phyloP scores from a whole-genome alignment of 2,888 invertebrate species.

The Catocala sponsa region DNA sequence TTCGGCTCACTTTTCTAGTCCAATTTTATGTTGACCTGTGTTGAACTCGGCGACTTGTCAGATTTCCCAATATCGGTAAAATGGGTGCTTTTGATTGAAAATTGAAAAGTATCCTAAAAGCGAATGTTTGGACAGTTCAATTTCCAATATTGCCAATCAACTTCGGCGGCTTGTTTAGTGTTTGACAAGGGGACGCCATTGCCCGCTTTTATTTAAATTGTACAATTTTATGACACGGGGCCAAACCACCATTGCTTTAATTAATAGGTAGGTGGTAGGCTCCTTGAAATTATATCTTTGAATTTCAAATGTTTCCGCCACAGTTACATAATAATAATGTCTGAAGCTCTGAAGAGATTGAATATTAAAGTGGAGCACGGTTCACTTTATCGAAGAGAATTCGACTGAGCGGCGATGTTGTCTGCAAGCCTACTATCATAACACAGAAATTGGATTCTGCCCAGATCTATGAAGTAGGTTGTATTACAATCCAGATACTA shows the following conservation, averaged over 20 bases:
- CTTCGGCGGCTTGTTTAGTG: constrained; percentile 63
- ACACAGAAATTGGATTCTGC: constrained; percentile 21
- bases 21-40: constrained; percentile 47
- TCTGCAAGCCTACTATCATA: constrained; percentile 21
- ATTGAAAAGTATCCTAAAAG: constrained; percentile 66
- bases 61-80: constrained; percentile 63
- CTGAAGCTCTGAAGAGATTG: constrained; percentile 2
- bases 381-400: constrained; percentile 13
- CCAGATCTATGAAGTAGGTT: constrained; percentile 22
- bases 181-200: constrained; percentile 66
- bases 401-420: constrained; percentile 2
- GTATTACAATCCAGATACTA: constrained; percentile 24
- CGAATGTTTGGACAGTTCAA: constrained; percentile 72
- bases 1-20: constrained; percentile 56
- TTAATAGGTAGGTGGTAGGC: constrained; percentile 47
- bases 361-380: constrained; percentile 4
- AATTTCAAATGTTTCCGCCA: constrained; percentile 52
- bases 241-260: constrained; percentile 61
- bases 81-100: constrained; percentile 64
- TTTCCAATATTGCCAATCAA: constrained; percentile 79
- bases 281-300: constrained; percentile 55
- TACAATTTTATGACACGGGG: constrained; percentile 72
- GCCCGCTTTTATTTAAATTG: constrained; percentile 68
- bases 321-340: constrained; percentile 20
- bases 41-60: constrained; percentile 56